These are phyloP conservation scores for Pseudochaenichthys georgianus DNA, from an alignment of 2,797 vertebrate genomes.

Conservation along the genomic window DNA sequence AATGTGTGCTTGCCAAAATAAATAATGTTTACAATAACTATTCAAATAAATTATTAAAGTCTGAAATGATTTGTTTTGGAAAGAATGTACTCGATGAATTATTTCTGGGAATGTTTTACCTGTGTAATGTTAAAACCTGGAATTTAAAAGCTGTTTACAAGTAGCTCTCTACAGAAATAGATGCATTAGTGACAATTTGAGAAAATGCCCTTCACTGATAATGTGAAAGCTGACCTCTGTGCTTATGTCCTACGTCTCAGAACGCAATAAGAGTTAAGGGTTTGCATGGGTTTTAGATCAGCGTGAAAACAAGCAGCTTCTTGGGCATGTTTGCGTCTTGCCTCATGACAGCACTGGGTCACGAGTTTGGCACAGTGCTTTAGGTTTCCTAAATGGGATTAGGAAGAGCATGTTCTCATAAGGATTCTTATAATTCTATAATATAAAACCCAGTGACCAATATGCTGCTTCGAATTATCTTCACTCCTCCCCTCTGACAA, in stretches of 20 bases:
- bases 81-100: background rate
- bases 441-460: constrained; percentile 59
- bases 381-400: constrained; percentile 77
- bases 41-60: background rate
- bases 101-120: background rate
- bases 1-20: background rate
- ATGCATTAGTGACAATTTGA: background rate
- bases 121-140: background rate
- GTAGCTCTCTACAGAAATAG: constrained; percentile 13
- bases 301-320: constrained; percentile 36
- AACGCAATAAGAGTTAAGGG: constrained; percentile 27
- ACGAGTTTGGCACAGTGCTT: constrained; percentile 47
- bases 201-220: background rate
- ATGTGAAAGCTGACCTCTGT: background rate
- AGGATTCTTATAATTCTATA: constrained; percentile 58
- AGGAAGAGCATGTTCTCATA: constrained; percentile 63
- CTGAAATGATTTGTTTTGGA: background rate
- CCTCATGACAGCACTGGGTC: constrained; percentile 69
- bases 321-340: constrained; percentile 45
- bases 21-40: background rate
- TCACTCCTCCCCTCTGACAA: constrained; percentile 73
- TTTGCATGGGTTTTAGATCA: constrained; percentile 72
- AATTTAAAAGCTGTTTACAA: background rate
- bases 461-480: constrained; percentile 64
- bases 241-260: background rate